Evolutionary conservation across 2,797 vertebrate species (phyloP).

Genomic region (Buphagus erythrorhynchus): DNA sequence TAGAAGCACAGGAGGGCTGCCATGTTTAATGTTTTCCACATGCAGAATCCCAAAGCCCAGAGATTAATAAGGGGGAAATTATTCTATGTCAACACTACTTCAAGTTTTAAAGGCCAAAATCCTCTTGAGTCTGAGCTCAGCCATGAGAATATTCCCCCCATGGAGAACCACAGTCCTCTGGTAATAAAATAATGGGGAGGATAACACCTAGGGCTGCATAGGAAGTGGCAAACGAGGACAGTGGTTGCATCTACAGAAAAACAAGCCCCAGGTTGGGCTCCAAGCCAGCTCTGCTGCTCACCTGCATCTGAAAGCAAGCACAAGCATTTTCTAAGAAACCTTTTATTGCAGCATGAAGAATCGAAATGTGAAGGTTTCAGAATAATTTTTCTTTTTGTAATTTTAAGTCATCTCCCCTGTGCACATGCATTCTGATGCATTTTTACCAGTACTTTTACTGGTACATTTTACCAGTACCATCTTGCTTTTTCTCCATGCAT

Average conservation of each 20-base stretch:
- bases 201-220: not conserved
- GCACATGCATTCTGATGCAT: not conserved
- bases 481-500: not conserved
- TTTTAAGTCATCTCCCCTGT: not conserved
- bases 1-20: not conserved
- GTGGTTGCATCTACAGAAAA: conserved; percentile 1
- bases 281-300: conserved; percentile 35
- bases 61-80: not conserved
- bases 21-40: not conserved
- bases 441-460: not conserved
- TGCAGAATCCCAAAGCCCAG: not conserved
- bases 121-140: not conserved
- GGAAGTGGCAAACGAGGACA: conserved; percentile 36
- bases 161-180: not conserved
- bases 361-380: not conserved
- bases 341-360: not conserved
- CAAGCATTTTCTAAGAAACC: not conserved
- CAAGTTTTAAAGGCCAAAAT: not conserved
- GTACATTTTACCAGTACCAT: too few relatives aligned
- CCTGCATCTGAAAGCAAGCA: not conserved
- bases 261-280: conserved; percentile 7
- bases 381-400: too few relatives aligned
- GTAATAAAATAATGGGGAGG: not conserved
- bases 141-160: not conserved
- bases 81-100: not conserved